A percentile compares a stretch with the other conserved stretches of the same genome.
phyloP scores from a whole-genome alignment of 2,797 vertebrate species.

The Enteromius thamalakanensis region DNA sequence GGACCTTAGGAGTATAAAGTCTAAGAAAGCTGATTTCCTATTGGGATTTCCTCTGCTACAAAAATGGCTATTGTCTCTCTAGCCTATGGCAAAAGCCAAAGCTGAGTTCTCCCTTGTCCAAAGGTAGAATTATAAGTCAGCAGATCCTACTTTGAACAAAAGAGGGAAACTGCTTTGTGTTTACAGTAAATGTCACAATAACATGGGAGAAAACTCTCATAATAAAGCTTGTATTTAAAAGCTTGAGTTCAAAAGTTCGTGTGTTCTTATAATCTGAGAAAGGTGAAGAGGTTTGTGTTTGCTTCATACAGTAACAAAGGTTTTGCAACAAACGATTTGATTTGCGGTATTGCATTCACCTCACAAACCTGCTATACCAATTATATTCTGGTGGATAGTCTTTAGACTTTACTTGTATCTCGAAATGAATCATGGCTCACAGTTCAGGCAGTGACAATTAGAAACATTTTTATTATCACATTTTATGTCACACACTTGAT shows the following conservation, averaged over 20 bases:
- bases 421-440: background rate
- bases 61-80: constrained; percentile 50
- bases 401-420: background rate
- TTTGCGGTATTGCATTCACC: background rate
- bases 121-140: constrained; percentile 39
- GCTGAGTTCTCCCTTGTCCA: constrained; percentile 29
- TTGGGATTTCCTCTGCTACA: constrained; percentile 39
- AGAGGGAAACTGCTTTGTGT: constrained; percentile 32
- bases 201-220: background rate
- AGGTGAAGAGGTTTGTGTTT: background rate
- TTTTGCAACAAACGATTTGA: background rate
- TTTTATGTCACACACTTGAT: background rate
- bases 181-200: constrained; percentile 20
- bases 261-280: constrained; percentile 3
- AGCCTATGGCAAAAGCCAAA: constrained; percentile 49
- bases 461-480: background rate
- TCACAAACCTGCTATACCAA: background rate
- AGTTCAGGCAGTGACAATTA: background rate
- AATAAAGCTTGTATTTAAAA: background rate
- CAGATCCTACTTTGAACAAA: constrained; percentile 24
- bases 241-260: background rate
- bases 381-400: background rate
- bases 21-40: constrained; percentile 48
- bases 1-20: constrained; percentile 35
- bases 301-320: background rate